Evolutionary conservation across 2,888 invertebrate species (phyloP).

Genomic region (Volucella bombylans): DNA sequence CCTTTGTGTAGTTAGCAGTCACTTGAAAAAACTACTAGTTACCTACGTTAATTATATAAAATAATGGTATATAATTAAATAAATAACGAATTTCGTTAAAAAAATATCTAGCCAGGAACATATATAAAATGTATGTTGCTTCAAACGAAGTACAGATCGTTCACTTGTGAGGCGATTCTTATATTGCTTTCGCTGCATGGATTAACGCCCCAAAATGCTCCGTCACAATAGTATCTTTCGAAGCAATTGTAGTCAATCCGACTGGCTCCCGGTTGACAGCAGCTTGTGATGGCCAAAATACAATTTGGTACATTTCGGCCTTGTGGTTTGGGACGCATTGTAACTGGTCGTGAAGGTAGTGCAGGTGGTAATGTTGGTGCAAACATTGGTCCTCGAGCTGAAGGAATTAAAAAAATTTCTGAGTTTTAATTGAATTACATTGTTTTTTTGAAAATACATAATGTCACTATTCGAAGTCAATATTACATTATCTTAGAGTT

Average conservation of each 20-base stretch:
- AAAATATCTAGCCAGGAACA: conserved; percentile 17
- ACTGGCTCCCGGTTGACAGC: conserved; percentile 85
- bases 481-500: too few relatives aligned
- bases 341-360: too few relatives aligned
- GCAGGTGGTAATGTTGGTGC: conserved; percentile 26
- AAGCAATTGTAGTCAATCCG: conserved; percentile 86
- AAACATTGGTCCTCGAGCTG: background rate
- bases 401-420: too few relatives aligned
- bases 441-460: too few relatives aligned
- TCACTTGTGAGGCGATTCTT: conserved; percentile 30
- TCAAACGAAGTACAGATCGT: conserved; percentile 10
- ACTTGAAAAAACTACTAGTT: background rate
- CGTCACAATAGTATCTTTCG: conserved; percentile 88
- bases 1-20: conserved; percentile 1
- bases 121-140: conserved; percentile 9
- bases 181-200: conserved; percentile 86
- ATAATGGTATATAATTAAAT: conserved; percentile 41
- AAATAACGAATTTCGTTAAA: conserved; percentile 40
- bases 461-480: too few relatives aligned
- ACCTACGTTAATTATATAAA: conserved; percentile 14
- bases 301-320: conserved; percentile 84
- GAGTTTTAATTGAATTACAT: too few relatives aligned
- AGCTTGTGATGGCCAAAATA: conserved; percentile 89
- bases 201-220: conserved; percentile 88
- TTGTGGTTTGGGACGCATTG: conserved; percentile 4